These are phyloP conservation scores for Paratrypauchen microcephalus DNA, from an alignment of 2,797 vertebrate species.

Conservation along the genomic window DNA sequence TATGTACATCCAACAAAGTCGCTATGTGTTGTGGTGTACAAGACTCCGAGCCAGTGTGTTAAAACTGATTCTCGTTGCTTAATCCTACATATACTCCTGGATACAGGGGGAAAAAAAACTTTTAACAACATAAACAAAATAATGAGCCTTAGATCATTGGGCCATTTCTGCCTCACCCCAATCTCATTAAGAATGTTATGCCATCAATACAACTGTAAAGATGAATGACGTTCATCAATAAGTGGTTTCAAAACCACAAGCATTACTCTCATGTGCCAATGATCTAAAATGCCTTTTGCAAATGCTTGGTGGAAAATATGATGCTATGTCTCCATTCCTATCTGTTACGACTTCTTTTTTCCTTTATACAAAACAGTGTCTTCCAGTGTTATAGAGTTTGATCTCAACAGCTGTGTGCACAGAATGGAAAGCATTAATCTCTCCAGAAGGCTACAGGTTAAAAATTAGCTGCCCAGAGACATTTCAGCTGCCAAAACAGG, in stretches of 20 bases:
- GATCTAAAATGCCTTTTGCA: constrained; percentile 41
- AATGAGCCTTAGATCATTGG: not conserved
- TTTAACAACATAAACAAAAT: constrained; percentile 15
- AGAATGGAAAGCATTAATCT: constrained; percentile 24
- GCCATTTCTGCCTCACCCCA: not conserved
- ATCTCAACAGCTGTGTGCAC: constrained; percentile 28
- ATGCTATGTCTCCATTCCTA: constrained; percentile 70
- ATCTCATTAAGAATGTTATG: not conserved
- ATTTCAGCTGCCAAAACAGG: not conserved
- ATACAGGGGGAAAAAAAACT: not conserved
- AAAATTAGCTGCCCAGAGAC: constrained; percentile 11
- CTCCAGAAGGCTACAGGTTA: constrained; percentile 15
- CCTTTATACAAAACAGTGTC: constrained; percentile 54
- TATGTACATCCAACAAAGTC: too few species aligned
- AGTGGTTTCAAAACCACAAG: constrained; percentile 39
- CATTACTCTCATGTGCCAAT: constrained; percentile 25
- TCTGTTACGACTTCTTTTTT: constrained; percentile 65
- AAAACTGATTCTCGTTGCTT: too few species aligned
- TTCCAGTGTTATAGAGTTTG: constrained; percentile 46
- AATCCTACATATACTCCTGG: too few species aligned
- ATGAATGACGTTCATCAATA: constrained; percentile 25
- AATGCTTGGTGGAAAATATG: constrained; percentile 64
- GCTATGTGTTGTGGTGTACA: too few species aligned
- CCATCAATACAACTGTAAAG: not conserved
- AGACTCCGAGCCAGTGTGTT: too few species aligned